Conservation (phyloP, 2,113 vertebrate genomes). For the Grus americana region DNA sequence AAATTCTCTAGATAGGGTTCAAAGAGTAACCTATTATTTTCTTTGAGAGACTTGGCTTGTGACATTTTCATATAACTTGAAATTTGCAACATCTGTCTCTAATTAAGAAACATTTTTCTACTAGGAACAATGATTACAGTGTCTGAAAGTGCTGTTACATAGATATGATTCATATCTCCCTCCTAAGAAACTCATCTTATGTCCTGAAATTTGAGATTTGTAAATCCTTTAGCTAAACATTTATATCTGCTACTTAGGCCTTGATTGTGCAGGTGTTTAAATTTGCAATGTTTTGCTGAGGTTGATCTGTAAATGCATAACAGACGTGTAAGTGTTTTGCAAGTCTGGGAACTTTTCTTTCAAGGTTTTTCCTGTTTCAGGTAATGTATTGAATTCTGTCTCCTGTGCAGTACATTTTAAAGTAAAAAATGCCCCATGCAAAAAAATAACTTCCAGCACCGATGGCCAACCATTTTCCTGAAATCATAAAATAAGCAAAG, state of each 20-base stretch:
- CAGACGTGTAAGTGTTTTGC: not conserved
- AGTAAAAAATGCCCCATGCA: not conserved
- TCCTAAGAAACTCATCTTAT: conserved; percentile 6
- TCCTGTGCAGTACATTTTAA: not conserved
- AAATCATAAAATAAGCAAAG: not conserved
- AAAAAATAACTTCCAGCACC: not conserved
- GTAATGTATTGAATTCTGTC: not conserved
- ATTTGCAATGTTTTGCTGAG: conserved; percentile 29
- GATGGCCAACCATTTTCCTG: not conserved
- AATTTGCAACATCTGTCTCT: conserved; percentile 52
- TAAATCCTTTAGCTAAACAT: conserved; percentile 57
- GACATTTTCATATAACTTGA: conserved; percentile 7
- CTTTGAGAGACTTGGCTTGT: not conserved
- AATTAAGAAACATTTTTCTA: conserved; percentile 39
- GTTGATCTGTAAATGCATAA: conserved; percentile 16
- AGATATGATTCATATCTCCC: conserved; percentile 46
- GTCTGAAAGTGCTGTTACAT: conserved; percentile 16
- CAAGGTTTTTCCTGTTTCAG: conserved; percentile 11
- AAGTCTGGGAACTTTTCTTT: conserved; percentile 23
- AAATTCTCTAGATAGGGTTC: not conserved
- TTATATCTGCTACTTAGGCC: conserved; percentile 20
- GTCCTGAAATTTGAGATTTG: conserved; percentile 29
- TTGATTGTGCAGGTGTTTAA: conserved; percentile 54
- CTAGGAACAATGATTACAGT: conserved; percentile 32
- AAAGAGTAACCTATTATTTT: conserved; percentile 17